Evolutionary conservation across 2,888 invertebrate species (phyloP), one percentile per base, ranked within the genome.

Genomic region (Cactoblastis cactorum): DNA sequence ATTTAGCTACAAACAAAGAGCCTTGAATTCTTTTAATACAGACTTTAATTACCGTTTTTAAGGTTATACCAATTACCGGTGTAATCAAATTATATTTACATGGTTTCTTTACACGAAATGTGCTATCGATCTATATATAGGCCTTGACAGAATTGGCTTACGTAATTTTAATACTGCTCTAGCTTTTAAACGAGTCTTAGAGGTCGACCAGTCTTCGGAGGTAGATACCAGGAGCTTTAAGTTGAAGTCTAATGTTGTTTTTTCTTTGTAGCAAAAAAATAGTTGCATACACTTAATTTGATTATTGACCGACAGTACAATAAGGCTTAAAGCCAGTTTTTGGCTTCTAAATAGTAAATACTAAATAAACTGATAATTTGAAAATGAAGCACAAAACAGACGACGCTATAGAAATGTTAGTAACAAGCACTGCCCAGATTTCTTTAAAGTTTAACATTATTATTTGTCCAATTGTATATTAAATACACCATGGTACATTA

Each of bases 81-180:
- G 18, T 12, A 39, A 39, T 43, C 14, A 12, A 24, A 43, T 9
- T 32, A 15, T 43, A 28, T 9, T 11, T 28, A 28, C 15, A 32
- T 28, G 28, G 43, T 43, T 43, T 15, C 28, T 43, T 43, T 17
- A 43, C 28, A 43, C 43, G 43, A 43, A 4, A 43, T 28, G 28
- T 28, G 17, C 15, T 43, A 28, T 43, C 15, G 43, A 43, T 43
- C 43, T 43, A 43, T 14, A 28, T 43, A 43, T 6, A 6, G 12
- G 24, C 24, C 22, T 15, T 28, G 8, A 17, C 11, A 11, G 15
- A 38, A 17, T 43, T 8, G 43, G 43, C 4, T 43, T 14, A 43
- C 43, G 43, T 17, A 28, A 43, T 43, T 32, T 43, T 32, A 4
- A 43, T 43, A 43, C 24, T 9, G 43, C 28, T 48, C 34, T 37